phyloP scores from a whole-genome alignment of 1,140 invertebrate species.

The Phthorimaea operculella region DNA sequence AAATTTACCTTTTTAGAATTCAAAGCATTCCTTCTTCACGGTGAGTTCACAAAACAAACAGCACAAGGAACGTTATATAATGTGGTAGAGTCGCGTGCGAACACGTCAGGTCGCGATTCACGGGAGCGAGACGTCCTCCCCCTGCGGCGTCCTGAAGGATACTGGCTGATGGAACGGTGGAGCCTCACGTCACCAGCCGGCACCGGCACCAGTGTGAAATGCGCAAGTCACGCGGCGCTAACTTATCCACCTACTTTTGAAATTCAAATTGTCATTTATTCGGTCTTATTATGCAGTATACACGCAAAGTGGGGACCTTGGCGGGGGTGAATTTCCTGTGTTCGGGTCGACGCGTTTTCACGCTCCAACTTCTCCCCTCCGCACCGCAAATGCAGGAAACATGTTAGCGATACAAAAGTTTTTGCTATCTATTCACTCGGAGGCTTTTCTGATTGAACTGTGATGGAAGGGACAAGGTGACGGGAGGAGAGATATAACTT shows the following conservation, averaged over 20 bases:
- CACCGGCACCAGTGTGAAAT: slow-evolving; percentile 47
- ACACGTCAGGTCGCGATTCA: slow-evolving; percentile 28
- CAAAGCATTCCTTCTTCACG: slow-evolving; percentile 16
- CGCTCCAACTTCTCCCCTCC: slow-evolving; percentile 8
- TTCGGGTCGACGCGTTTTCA: slow-evolving; percentile 21
- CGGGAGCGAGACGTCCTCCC: slow-evolving; percentile 26
- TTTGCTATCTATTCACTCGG: neutral
- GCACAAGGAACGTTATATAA: slow-evolving; percentile 50
- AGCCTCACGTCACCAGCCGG: slow-evolving; percentile 28
- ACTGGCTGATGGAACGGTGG: slow-evolving; percentile 27
- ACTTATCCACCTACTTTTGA: slow-evolving; percentile 56
- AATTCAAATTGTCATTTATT: slow-evolving; percentile 58
- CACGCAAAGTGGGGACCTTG: slow-evolving; percentile 19
- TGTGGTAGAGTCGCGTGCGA: slow-evolving; percentile 36
- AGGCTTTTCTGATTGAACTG: neutral
- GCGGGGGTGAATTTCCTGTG: slow-evolving; percentile 22
- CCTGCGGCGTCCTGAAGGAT: slow-evolving; percentile 21
- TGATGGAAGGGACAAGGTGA: neutral
- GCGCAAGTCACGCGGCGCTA: slow-evolving; percentile 59
- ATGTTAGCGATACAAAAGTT: slow-evolving; percentile 1
- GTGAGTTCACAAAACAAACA: slow-evolving; percentile 48
- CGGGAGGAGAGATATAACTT: neutral
- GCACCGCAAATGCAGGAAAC: neutral
- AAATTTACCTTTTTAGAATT: slow-evolving; percentile 5
- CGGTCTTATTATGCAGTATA: slow-evolving; percentile 35